Conservation (phyloP, 2,888 invertebrate genomes). For the Microdon myrmicae region DNA sequence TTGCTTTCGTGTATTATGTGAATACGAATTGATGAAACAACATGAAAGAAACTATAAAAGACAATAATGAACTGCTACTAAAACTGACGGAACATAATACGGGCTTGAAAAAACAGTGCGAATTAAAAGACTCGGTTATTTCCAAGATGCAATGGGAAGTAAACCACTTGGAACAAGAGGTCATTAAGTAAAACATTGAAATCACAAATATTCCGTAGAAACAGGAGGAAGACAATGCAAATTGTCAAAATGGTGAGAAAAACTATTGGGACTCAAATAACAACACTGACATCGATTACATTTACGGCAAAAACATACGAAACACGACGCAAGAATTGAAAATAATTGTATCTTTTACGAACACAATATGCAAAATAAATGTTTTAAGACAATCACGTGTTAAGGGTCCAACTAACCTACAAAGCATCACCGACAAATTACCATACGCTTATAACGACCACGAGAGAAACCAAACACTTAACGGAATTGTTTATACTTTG, state of each 20-base stretch:
- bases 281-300: neutral
- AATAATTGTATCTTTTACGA: too few species aligned
- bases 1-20: too few species aligned
- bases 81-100: conserved; percentile 1
- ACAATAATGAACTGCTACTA: conserved; percentile 2
- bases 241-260: neutral
- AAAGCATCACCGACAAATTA: too few species aligned
- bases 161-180: neutral
- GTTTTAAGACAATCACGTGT: too few species aligned
- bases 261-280: conserved; percentile 2
- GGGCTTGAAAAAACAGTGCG: neutral
- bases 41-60: conserved; percentile 3
- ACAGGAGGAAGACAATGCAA: neutral
- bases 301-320: too few species aligned
- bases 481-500: too few species aligned
- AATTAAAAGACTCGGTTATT: neutral
- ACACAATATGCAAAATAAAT: too few species aligned
- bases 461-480: too few species aligned
- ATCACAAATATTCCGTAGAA: neutral
- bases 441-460: too few species aligned
- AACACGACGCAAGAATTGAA: too few species aligned
- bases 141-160: conserved; percentile 2
- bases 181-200: conserved; percentile 2
- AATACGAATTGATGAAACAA: too few species aligned
- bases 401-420: too few species aligned